A percentile compares a stretch with the other conserved stretches of the same genome.
Evolutionary conservation across 2,888 invertebrate genomes (phyloP).

Genomic region (Acronicta leporina): DNA sequence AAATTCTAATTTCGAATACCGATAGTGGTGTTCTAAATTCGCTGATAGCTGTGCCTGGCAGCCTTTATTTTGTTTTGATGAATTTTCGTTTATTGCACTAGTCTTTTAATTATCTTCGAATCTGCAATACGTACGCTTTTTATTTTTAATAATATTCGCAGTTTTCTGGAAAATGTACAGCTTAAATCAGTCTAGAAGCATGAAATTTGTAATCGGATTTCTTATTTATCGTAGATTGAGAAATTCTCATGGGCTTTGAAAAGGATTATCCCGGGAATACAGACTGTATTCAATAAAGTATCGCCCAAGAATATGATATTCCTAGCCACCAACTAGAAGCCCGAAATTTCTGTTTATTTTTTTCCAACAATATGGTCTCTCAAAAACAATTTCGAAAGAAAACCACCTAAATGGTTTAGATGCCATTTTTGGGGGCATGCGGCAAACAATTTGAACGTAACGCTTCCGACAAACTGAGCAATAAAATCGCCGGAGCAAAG

Average conservation of each 20-base stretch:
- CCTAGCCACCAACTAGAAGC: too few relatives aligned
- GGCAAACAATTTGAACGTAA: conserved; percentile 53
- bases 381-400: conserved; percentile 43
- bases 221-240: too few relatives aligned
- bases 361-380: conserved; percentile 11
- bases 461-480: conserved; percentile 62
- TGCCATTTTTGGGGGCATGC: conserved; percentile 37
- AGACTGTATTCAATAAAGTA: too few relatives aligned
- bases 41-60: conserved; percentile 29
- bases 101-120: too few relatives aligned
- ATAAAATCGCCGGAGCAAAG: conserved; percentile 63
- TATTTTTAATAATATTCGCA: too few relatives aligned
- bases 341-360: conserved; percentile 8
- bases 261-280: too few relatives aligned
- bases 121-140: too few relatives aligned
- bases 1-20: conserved; percentile 49
- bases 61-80: conserved; percentile 29
- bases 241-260: too few relatives aligned
- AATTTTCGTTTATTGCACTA: neutral
- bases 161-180: too few relatives aligned
- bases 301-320: too few relatives aligned
- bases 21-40: conserved; percentile 38
- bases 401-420: conserved; percentile 39
- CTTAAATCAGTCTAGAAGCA: too few relatives aligned
- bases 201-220: too few relatives aligned